These are phyloP conservation scores for Callosobruchus maculatus DNA, from an alignment of 2,888 invertebrate species.

Conservation along the genomic window DNA sequence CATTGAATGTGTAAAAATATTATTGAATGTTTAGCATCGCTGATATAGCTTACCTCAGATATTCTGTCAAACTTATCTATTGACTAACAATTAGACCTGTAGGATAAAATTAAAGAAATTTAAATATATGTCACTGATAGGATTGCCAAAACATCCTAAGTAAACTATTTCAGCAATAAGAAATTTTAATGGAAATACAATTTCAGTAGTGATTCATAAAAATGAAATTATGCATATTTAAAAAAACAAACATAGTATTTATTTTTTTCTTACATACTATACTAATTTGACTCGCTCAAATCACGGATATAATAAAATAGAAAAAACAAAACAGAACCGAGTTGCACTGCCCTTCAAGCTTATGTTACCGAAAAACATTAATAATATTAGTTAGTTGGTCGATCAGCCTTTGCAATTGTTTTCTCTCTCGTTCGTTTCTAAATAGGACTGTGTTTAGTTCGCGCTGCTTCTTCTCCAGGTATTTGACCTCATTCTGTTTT, in stretches of 20 bases:
- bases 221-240: background rate
- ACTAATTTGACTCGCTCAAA: background rate
- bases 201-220: background rate
- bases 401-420: constrained; percentile 39
- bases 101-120: no score
- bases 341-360: constrained; percentile 16
- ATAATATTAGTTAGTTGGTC: constrained; percentile 44
- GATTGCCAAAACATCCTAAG: no score
- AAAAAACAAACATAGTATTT: background rate
- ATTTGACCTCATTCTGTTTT: constrained; percentile 50
- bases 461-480: constrained; percentile 39
- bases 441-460: constrained; percentile 40
- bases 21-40: no score
- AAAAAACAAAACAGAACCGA: background rate
- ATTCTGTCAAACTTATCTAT: no score
- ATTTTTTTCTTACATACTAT: background rate
- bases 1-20: no score
- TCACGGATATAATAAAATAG: background rate
- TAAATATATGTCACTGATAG: no score
- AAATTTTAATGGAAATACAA: no score
- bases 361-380: constrained; percentile 45
- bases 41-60: no score
- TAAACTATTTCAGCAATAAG: no score
- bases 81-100: no score
- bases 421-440: constrained; percentile 39